These are phyloP conservation scores for Dynastes hyllus DNA, from an alignment of 2,888 invertebrate species.

Conservation along the genomic window DNA sequence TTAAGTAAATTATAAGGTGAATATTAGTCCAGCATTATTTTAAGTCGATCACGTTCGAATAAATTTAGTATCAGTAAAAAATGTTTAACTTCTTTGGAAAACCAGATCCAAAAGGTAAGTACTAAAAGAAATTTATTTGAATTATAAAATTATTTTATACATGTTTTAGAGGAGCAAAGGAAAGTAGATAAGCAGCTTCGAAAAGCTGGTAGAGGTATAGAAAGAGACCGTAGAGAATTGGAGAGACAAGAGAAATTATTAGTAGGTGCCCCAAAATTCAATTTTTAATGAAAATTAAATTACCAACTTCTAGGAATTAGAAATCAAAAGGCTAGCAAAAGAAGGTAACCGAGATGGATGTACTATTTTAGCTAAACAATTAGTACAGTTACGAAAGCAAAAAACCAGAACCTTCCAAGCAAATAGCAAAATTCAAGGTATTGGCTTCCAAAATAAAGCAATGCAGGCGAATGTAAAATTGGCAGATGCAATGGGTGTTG, in stretches of 20 bases:
- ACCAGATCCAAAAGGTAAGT: slow-evolving; percentile 70
- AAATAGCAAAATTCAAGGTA: slow-evolving; percentile 84
- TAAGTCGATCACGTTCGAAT: not conserved
- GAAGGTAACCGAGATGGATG: slow-evolving; percentile 90
- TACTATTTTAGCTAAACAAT: slow-evolving; percentile 89
- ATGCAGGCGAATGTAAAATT: slow-evolving; percentile 93
- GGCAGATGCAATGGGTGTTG: slow-evolving; percentile 90
- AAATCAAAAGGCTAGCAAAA: slow-evolving; percentile 92
- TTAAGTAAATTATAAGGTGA: slow-evolving; percentile 1
- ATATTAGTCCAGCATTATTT: not conserved
- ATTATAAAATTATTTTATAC: not conserved
- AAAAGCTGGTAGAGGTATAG: slow-evolving; percentile 88
- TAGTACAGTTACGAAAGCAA: slow-evolving; percentile 90
- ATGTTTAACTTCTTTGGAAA: slow-evolving; percentile 66
- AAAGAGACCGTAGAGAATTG: slow-evolving; percentile 85
- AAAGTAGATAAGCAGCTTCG: slow-evolving; percentile 87
- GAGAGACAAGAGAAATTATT: slow-evolving; percentile 94
- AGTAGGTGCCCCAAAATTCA: slow-evolving; percentile 69
- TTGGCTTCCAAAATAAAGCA: slow-evolving; percentile 89
- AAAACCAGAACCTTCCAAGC: slow-evolving; percentile 88
- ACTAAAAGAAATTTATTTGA: not conserved
- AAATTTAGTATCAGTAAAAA: not conserved
- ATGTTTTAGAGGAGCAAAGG: slow-evolving; percentile 83
- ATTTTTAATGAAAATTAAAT: slow-evolving; percentile 59
- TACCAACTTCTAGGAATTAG: slow-evolving; percentile 78